These are phyloP conservation scores for Cervus canadensis DNA, from an alignment of 2,113 vertebrate genomes.

Conservation along the genomic window DNA sequence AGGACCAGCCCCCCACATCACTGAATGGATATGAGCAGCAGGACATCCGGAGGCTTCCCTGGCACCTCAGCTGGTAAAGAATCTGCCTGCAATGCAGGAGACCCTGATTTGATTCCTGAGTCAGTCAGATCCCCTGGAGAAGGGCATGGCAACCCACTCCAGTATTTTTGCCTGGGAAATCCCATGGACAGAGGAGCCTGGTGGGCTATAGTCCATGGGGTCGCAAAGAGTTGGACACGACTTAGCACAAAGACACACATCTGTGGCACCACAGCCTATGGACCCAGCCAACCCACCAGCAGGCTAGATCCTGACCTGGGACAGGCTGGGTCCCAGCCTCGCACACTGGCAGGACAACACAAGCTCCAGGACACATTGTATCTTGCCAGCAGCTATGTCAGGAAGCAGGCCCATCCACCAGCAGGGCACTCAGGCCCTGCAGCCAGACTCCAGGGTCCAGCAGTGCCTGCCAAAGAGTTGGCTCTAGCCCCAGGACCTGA, in stretches of 20 bases:
- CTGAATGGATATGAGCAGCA: neutral
- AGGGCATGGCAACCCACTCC: neutral
- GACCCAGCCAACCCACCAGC: neutral
- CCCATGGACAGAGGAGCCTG: neutral
- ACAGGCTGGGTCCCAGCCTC: neutral
- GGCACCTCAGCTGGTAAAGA: neutral
- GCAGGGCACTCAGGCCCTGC: neutral
- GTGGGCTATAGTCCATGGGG: neutral
- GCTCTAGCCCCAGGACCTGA: neutral
- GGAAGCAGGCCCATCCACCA: neutral
- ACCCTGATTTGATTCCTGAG: neutral
- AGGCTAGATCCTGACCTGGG: neutral
- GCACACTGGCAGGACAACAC: neutral
- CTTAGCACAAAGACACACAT: neutral
- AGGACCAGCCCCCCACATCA: neutral
- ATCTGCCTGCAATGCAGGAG: neutral
- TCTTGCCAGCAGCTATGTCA: neutral
- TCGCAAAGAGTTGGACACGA: neutral
- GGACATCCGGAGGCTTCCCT: neutral
- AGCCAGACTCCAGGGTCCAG: neutral
- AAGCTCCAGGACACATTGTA: neutral
- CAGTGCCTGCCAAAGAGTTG: neutral
- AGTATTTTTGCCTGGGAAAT: neutral
- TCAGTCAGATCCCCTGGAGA: neutral
- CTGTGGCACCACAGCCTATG: neutral